Evolutionary conservation across 2,113 vertebrate genomes (phyloP).

Genomic region (Centropus unirufus): DNA sequence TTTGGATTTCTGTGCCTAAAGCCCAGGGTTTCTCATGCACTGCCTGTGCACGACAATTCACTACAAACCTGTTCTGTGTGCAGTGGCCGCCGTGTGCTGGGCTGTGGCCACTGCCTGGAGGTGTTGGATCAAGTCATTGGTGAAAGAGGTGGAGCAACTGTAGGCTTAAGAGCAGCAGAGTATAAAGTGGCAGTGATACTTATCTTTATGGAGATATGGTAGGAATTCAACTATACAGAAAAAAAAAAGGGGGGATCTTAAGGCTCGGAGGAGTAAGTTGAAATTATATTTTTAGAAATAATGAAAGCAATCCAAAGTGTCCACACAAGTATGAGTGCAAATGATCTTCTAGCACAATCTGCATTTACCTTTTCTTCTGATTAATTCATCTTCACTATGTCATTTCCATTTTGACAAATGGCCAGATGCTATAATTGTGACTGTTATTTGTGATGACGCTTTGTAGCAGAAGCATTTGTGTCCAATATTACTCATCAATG

Average conservation of each 20-base stretch:
- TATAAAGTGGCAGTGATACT: background rate
- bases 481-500: background rate
- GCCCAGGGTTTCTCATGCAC: accelerated
- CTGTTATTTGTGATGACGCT: background rate
- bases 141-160: accelerated
- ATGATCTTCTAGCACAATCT: background rate
- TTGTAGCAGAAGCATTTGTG: background rate
- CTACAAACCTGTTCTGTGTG: background rate
- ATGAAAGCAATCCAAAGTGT: background rate
- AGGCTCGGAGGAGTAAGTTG: background rate
- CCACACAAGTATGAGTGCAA: background rate
- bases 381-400: background rate
- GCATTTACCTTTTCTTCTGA: background rate
- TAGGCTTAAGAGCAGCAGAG: background rate
- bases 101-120: background rate
- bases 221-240: background rate
- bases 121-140: background rate
- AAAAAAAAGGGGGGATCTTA: background rate
- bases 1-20: background rate
- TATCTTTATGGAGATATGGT: background rate
- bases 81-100: too few species aligned
- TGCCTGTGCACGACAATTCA: background rate
- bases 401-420: background rate
- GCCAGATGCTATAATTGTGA: background rate
- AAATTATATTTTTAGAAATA: background rate